These are phyloP conservation scores for Centruroides sculpturatus DNA, from an alignment of 1,140 invertebrate genomes.

Conservation along the genomic window DNA sequence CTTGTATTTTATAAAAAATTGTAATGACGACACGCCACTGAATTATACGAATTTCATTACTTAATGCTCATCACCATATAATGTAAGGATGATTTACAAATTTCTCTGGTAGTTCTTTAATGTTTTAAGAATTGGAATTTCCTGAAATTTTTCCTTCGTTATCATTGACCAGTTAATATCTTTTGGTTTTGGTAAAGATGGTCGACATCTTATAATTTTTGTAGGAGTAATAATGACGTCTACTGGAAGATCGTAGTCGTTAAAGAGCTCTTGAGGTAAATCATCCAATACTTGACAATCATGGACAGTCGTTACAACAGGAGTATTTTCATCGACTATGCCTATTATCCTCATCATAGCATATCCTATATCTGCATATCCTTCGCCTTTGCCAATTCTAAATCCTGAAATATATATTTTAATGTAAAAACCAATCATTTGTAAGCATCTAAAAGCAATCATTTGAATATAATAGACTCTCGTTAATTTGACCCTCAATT, in stretches of 20 bases:
- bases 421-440: too few relatives aligned
- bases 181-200: constrained; percentile 44
- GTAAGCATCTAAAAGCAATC: too few relatives aligned
- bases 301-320: constrained; percentile 65
- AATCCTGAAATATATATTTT: constrained; percentile 27
- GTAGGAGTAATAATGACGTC: constrained; percentile 71
- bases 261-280: constrained; percentile 53
- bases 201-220: constrained; percentile 43
- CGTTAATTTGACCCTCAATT: too few relatives aligned
- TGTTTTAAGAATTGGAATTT: constrained; percentile 13
- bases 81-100: too few relatives aligned
- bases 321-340: constrained; percentile 49
- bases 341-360: constrained; percentile 60
- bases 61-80: too few relatives aligned
- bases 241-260: constrained; percentile 60
- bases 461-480: too few relatives aligned
- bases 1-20: too few relatives aligned
- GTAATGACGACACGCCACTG: too few relatives aligned
- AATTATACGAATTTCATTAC: too few relatives aligned
- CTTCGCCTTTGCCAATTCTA: constrained; percentile 71
- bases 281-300: constrained; percentile 63
- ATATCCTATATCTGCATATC: constrained; percentile 67
- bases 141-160: constrained; percentile 47
- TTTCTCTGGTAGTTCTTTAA: too few relatives aligned
- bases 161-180: constrained; percentile 63